These are phyloP conservation scores for Orthonevra nobilis DNA, from an alignment of 2,888 invertebrate genomes.

Conservation along the genomic window DNA sequence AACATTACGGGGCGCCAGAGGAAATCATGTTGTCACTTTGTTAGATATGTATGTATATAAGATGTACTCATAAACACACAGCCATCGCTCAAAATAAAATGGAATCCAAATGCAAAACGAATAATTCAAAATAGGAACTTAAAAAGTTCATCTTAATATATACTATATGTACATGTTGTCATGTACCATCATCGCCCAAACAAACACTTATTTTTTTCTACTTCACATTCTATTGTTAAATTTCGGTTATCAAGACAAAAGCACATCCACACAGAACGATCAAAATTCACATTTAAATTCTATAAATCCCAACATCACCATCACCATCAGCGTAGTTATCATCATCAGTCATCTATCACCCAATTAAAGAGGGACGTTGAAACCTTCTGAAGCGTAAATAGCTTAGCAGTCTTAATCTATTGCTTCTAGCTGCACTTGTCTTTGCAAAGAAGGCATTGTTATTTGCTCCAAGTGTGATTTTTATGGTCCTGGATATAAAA, in stretches of 20 bases:
- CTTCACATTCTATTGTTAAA: slow-evolving; percentile 1
- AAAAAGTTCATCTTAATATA: too few species aligned
- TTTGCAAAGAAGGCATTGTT: not conserved
- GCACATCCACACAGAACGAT: slow-evolving; percentile 12
- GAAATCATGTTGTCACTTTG: too few species aligned
- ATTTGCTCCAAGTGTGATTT: slow-evolving; percentile 38
- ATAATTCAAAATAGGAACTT: too few species aligned
- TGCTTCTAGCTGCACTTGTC: not conserved
- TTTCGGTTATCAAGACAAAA: slow-evolving; percentile 10
- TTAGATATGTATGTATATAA: too few species aligned
- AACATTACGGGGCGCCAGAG: too few species aligned
- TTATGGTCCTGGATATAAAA: slow-evolving; percentile 46
- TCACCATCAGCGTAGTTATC: slow-evolving; percentile 21
- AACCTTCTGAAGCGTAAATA: slow-evolving; percentile 9
- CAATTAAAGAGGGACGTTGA: slow-evolving; percentile 21
- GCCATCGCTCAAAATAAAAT: too few species aligned
- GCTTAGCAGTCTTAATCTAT: slow-evolving; percentile 10
- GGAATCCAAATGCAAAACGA: too few species aligned
- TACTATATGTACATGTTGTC: too few species aligned
- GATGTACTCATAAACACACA: too few species aligned
- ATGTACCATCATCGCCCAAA: too few species aligned
- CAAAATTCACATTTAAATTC: slow-evolving; percentile 20
- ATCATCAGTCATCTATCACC: slow-evolving; percentile 49
- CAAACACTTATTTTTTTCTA: too few species aligned
- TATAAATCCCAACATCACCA: slow-evolving; percentile 17